Evolutionary conservation across 1,140 invertebrate genomes (phyloP).

Genomic region (Bombus fervidus): DNA sequence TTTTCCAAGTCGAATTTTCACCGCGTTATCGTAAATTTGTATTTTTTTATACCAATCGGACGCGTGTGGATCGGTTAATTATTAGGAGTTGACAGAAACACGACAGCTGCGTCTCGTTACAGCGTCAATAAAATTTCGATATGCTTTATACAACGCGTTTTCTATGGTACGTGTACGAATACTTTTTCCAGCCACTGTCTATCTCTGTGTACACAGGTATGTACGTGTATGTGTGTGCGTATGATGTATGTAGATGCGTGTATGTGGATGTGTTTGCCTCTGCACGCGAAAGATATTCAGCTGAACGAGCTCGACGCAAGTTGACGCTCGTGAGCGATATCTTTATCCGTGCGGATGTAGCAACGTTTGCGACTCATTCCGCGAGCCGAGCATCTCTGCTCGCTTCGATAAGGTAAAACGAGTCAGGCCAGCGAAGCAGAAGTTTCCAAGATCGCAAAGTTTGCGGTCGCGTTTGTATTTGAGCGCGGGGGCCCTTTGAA

Average conservation of each 20-base stretch:
- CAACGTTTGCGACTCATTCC: not conserved
- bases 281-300: conserved; percentile 11
- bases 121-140: no score
- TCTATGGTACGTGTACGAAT: no score
- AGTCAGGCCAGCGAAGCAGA: not conserved
- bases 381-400: not conserved
- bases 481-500: no score
- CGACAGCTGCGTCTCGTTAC: no score
- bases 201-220: not conserved
- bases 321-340: conserved; percentile 8
- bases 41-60: no score
- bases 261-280: not conserved
- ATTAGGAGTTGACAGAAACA: no score
- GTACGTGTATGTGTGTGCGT: not conserved
- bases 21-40: no score
- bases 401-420: not conserved
- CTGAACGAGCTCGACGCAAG: not conserved
- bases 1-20: no score
- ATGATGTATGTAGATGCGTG: not conserved
- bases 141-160: no score
- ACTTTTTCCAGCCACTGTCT: no score
- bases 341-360: not conserved
- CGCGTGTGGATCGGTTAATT: no score
- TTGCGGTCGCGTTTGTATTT: not conserved
- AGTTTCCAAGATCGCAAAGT: no score